Conservation (phyloP, 2,888 invertebrate species). For the Reticulitermes lucifugus region DNA sequence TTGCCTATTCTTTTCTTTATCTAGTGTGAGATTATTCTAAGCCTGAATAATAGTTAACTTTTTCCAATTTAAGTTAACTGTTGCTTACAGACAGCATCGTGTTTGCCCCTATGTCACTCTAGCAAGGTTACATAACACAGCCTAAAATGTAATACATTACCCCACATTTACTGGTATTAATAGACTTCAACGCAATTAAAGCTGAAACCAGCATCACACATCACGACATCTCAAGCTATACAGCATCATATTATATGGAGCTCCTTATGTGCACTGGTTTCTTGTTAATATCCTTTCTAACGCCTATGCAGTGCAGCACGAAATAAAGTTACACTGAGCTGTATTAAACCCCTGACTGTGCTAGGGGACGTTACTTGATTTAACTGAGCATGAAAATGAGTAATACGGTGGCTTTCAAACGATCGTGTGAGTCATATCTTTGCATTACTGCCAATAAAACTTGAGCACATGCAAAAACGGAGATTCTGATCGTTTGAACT, state of each 20-base stretch:
- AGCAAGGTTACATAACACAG: too few species aligned
- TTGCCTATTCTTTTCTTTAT: too few species aligned
- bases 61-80: too few species aligned
- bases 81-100: too few species aligned
- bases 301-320: conserved; percentile 7
- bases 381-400: not conserved
- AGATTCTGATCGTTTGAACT: too few species aligned
- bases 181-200: not conserved
- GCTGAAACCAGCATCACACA: not conserved
- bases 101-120: too few species aligned
- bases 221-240: not conserved
- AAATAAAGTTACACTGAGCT: conserved; percentile 33
- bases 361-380: not conserved
- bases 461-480: not conserved
- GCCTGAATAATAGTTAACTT: too few species aligned
- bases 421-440: not conserved
- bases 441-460: not conserved
- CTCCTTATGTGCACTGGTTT: not conserved
- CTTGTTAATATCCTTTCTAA: conserved; percentile 1
- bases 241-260: not conserved
- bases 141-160: not conserved
- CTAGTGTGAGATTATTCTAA: too few species aligned
- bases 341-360: conserved; percentile 6
- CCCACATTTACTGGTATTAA: not conserved
- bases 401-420: not conserved